Evolutionary conservation across 2,888 invertebrate genomes (phyloP), one percentile per base, ranked within the genome.

Genomic region (Drosophila paramelanica): DNA sequence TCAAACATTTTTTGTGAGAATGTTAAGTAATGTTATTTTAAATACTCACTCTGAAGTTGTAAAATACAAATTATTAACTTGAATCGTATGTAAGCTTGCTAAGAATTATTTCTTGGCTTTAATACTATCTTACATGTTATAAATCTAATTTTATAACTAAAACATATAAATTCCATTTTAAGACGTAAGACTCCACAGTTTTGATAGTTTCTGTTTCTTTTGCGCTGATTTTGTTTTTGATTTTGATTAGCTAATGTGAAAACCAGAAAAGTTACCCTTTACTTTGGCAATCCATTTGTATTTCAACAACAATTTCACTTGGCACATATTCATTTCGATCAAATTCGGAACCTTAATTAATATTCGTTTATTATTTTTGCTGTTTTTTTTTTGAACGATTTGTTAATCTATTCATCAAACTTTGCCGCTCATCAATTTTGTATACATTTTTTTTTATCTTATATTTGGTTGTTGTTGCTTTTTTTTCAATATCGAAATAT

Each of bases 361-460:
- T 67, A 64, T 57, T 56, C 61, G 52, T 60, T 67, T 66, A 56
- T 27, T 64, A 55, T 64, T 58, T 70, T 66, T 43, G 36, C 13
- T 36, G 36, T 14, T 57, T 23, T 11, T 58, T 11, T 31, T 13
- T 14, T 23, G 45, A 25, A 23, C 23, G 47, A 67, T 60, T 66
- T 55, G 36, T 47, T 57, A 65, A 78, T 52, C 65, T 67, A 67
- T 76, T 68, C 73, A 73, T 76, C 73, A 72, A 39, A 42, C n/a
- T 20, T 27, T 11, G 77, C 31, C 4, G 58, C 33, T 47, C 56
- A 45, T 58, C 47, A 59, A 41, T 55, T 50, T 49, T 41, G 50
- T 17, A 49, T 17, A 50, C 3, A 36, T 42, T 53, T 27, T 17
- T 17, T 73, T 43, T 57, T 42, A 47, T 49, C 47, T 39, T 17